Evolutionary conservation across 2,797 vertebrate genomes (phyloP).

Genomic region (Chaetodon trifasciatus): DNA sequence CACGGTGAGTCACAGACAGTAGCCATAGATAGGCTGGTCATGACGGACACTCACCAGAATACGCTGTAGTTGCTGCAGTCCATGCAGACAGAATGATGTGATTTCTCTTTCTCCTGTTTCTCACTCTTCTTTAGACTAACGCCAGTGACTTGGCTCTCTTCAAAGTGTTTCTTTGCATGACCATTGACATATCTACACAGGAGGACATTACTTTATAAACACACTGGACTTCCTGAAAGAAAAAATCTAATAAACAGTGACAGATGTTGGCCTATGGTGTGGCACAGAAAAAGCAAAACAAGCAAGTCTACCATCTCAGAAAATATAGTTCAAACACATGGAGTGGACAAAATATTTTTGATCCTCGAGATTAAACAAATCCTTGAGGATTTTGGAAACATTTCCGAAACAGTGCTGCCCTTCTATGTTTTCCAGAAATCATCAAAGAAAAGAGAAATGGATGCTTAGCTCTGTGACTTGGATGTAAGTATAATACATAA

Average conservation of each 20-base stretch:
- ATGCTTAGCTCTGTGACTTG: not conserved
- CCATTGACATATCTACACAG: constrained; percentile 95
- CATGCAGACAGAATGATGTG: constrained; percentile 96
- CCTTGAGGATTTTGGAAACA: not conserved
- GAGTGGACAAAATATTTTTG: not conserved
- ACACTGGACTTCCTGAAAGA: constrained; percentile 8
- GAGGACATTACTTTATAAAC: constrained; percentile 8
- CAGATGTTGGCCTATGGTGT: too few species aligned
- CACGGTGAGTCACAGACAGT: constrained; percentile 13
- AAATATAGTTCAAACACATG: not conserved
- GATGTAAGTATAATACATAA: not conserved
- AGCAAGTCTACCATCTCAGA: not conserved
- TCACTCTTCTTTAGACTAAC: constrained; percentile 90
- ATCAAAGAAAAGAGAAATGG: not conserved
- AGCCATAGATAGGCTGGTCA: not conserved
- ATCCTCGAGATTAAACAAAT: not conserved
- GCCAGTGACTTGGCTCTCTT: constrained; percentile 89
- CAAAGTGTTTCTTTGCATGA: constrained; percentile 98
- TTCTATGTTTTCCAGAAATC: not conserved
- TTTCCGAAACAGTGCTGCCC: not conserved
- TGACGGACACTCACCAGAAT: constrained; percentile 90
- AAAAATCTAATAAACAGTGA: not conserved
- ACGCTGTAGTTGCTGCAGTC: constrained; percentile 98
- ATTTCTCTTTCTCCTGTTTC: constrained; percentile 89
- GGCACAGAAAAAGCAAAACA: not conserved